Percentiles rank a stretch among this genome's conserved stretches.
Conservation (phyloP, 2,888 invertebrate genomes). For the Hetaerina titia region DNA sequence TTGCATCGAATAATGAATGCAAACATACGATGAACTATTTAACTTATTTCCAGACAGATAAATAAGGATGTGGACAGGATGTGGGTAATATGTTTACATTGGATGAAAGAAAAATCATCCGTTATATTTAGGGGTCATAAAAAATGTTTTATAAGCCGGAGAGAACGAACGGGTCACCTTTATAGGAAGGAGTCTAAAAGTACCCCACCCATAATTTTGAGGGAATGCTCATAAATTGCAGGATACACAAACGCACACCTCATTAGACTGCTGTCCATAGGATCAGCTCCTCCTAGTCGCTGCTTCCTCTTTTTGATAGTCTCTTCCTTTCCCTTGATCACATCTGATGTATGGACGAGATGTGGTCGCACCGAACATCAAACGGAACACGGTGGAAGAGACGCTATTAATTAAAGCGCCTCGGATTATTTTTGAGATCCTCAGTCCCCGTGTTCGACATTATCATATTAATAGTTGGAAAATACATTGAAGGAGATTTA, state of each 20-base stretch:
- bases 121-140: background rate
- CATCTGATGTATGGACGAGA: background rate
- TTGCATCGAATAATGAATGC: too few relatives aligned
- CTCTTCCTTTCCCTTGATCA: constrained; percentile 15
- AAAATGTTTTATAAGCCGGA: background rate
- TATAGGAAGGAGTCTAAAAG: background rate
- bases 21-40: background rate
- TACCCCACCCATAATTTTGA: background rate
- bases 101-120: background rate
- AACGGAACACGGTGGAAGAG: background rate
- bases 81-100: background rate
- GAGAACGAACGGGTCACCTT: background rate
- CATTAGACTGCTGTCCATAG: constrained; percentile 7
- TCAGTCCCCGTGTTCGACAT: background rate
- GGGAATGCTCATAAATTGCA: constrained; percentile 7
- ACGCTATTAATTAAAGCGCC: background rate
- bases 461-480: background rate
- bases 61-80: background rate
- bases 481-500: background rate
- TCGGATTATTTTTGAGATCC: background rate
- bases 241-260: background rate
- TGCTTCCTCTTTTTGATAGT: background rate
- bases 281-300: background rate
- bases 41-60: background rate
- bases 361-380: background rate